A percentile compares a stretch with the other conserved stretches of the same genome.
phyloP scores from a whole-genome alignment of 2,797 vertebrate genomes.

The Gadopsis marmoratus region DNA sequence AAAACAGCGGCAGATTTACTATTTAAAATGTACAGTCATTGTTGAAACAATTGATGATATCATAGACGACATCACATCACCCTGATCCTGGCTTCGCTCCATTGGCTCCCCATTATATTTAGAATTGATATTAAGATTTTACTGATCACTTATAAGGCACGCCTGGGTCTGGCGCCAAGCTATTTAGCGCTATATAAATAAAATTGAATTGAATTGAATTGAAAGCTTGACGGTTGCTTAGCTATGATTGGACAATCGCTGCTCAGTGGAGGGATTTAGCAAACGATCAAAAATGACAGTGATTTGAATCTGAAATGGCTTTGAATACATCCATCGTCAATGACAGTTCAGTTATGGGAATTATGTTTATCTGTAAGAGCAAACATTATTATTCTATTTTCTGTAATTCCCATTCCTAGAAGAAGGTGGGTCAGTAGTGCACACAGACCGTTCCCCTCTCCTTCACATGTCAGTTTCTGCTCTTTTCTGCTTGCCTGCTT shows the following conservation, averaged over 20 bases:
- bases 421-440: neutral
- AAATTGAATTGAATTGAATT: too few relatives aligned
- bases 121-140: too few relatives aligned
- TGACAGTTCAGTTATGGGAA: neutral
- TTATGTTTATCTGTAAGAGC: neutral
- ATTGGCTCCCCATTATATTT: too few relatives aligned
- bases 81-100: too few relatives aligned
- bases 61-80: too few relatives aligned
- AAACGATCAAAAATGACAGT: neutral
- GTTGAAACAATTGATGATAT: too few relatives aligned
- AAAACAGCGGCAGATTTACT: neutral
- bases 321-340: neutral
- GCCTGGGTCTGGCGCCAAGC: too few relatives aligned
- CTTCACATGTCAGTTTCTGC: constrained; percentile 30
- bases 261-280: neutral
- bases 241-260: neutral
- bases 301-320: neutral
- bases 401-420: neutral
- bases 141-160: too few relatives aligned
- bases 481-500: constrained; percentile 58
- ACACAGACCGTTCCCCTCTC: constrained; percentile 7
- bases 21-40: neutral
- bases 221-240: neutral
- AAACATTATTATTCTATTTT: neutral
- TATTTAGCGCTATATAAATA: too few relatives aligned